phyloP scores from a whole-genome alignment of 1,140 invertebrate genomes.

The Solenopsis fugax region DNA sequence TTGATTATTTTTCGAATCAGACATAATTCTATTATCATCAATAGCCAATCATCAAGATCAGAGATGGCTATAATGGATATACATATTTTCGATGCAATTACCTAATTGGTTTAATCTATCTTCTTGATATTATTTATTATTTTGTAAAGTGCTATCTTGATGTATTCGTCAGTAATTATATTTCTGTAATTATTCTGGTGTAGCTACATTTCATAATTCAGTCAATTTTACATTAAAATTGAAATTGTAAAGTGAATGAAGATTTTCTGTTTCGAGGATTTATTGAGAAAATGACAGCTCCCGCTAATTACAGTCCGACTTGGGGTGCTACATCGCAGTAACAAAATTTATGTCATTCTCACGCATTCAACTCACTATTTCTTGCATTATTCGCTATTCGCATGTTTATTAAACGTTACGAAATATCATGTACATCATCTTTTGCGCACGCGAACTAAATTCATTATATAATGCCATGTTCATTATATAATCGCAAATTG shows the following conservation, averaged over 20 bases:
- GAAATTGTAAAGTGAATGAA: conserved; percentile 8
- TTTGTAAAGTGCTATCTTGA: neutral
- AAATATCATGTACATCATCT: conserved; percentile 50
- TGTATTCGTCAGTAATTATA: neutral
- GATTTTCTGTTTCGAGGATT: conserved; percentile 4
- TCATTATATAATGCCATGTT: conserved; percentile 26
- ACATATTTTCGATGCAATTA: neutral
- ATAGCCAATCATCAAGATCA: neutral
- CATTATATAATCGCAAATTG: conserved; percentile 47
- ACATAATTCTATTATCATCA: no score
- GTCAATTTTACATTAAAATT: conserved; percentile 19
- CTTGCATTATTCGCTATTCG: conserved; percentile 52
- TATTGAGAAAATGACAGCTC: conserved; percentile 24
- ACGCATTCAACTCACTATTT: conserved; percentile 41
- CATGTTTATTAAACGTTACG: conserved; percentile 53
- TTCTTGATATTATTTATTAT: conserved; percentile 28
- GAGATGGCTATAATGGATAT: neutral
- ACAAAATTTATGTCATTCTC: conserved; percentile 68
- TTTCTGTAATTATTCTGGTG: conserved; percentile 8
- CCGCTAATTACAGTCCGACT: conserved; percentile 46
- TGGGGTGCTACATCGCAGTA: conserved; percentile 17
- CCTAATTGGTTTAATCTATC: neutral
- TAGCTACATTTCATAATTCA: neutral
- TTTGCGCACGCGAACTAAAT: neutral
- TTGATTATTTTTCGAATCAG: neutral